phyloP scores from a whole-genome alignment of 2,113 vertebrate genomes.

The Pholis gunnellus region DNA sequence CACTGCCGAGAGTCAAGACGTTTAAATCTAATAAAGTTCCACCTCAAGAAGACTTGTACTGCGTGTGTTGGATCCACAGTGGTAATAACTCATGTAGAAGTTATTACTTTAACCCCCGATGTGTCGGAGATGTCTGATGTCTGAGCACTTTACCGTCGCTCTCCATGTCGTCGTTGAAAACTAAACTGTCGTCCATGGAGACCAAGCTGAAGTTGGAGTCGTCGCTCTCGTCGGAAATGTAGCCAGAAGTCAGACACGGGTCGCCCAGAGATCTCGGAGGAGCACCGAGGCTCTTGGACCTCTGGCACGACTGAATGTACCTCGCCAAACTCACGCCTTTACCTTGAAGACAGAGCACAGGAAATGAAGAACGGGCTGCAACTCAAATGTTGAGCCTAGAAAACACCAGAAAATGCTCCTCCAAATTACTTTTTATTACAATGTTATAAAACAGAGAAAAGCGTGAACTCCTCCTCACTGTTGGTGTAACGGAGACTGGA shows the following conservation, averaged over 20 bases:
- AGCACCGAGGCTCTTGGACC: constrained; percentile 73
- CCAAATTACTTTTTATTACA: no score
- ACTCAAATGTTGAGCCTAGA: background rate
- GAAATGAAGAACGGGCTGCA: no score
- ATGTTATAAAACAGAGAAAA: no score
- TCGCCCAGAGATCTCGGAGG: constrained; percentile 71
- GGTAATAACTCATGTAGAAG: background rate
- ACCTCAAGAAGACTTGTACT: background rate
- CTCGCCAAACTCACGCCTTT: constrained; percentile 87
- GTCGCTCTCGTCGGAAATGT: constrained; percentile 85
- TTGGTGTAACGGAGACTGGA: constrained; percentile 76
- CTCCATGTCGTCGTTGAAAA: constrained; percentile 89
- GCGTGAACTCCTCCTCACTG: constrained; percentile 64
- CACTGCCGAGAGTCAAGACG: background rate
- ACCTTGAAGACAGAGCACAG: constrained; percentile 72
- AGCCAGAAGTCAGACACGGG: constrained; percentile 81
- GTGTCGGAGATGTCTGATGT: background rate
- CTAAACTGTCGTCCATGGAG: constrained; percentile 83
- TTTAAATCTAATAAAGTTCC: background rate
- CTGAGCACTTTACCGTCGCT: constrained; percentile 87
- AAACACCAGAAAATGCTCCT: background rate
- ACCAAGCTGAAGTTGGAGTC: constrained; percentile 85
- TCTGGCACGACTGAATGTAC: constrained; percentile 87
- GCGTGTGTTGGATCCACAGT: background rate
- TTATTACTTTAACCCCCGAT: background rate